Conservation (phyloP, 2,113 vertebrate species). For the Ameiurus melas region DNA sequence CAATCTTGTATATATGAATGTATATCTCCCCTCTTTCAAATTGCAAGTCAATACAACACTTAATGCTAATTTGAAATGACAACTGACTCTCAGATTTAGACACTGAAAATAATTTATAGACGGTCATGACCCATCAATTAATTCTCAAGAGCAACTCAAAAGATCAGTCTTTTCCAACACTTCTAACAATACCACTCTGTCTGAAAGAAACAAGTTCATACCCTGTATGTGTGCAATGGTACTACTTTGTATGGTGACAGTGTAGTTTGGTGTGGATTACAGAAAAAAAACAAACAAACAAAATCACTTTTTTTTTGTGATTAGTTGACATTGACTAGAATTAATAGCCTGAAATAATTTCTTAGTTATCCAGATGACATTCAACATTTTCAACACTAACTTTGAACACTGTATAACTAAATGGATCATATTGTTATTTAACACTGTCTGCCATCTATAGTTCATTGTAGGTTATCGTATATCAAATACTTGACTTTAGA, state of each 20-base stretch:
- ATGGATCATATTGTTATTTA: not conserved
- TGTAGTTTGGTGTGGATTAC: too few relatives aligned
- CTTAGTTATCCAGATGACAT: not conserved
- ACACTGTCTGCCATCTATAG: not conserved
- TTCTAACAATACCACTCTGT: not conserved
- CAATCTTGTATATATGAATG: too few relatives aligned
- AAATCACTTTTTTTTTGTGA: too few relatives aligned
- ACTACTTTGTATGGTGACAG: too few relatives aligned
- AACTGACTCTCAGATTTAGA: not conserved
- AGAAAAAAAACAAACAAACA: not conserved
- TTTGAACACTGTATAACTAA: not conserved
- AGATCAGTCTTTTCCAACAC: not conserved
- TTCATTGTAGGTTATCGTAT: not conserved
- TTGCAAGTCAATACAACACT: too few relatives aligned
- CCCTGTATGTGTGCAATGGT: too few relatives aligned
- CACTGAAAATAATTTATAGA: not conserved
- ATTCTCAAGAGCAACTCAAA: not conserved
- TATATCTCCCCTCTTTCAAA: too few relatives aligned
- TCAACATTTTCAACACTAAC: not conserved
- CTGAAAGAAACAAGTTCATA: not conserved
- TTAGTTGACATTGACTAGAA: not conserved
- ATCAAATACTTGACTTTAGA: not conserved
- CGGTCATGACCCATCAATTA: not conserved
- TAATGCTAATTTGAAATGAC: too few relatives aligned
- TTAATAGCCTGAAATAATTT: not conserved